Conservation (phyloP, 2,113 vertebrate genomes). For the Neoarius graeffei region DNA sequence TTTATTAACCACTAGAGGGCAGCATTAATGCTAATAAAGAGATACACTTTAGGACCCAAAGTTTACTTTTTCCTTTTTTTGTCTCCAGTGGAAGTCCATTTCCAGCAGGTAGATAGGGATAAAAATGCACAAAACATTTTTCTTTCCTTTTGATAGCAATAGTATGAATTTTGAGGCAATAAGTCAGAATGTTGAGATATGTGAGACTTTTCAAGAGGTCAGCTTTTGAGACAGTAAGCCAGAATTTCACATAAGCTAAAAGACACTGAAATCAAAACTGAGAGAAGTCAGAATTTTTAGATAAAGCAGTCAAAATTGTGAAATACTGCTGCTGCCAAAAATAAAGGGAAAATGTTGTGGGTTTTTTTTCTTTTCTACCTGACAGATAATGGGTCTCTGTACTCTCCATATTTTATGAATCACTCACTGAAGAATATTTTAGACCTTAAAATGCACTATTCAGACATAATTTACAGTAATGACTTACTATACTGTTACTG, state of each 20-base stretch:
- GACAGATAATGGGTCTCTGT: too few species aligned
- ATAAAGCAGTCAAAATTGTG: not conserved
- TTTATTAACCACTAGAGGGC: conserved; percentile 58
- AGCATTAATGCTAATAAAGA: conserved; percentile 49
- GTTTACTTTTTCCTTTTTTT: conserved; percentile 3
- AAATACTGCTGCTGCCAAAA: too few species aligned
- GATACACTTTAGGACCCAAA: conserved; percentile 4
- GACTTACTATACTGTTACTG: too few species aligned
- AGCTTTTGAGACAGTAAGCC: too few species aligned
- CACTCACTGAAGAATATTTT: too few species aligned
- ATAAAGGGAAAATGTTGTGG: too few species aligned
- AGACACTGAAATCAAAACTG: not conserved
- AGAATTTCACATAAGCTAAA: not conserved
- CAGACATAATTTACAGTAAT: too few species aligned
- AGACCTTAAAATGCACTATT: too few species aligned
- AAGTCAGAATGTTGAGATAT: not conserved
- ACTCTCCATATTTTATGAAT: too few species aligned
- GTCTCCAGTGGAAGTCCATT: not conserved
- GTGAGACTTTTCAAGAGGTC: not conserved
- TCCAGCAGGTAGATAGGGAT: not conserved
- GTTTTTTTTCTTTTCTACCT: too few species aligned
- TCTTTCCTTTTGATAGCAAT: not conserved
- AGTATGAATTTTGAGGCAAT: not conserved
- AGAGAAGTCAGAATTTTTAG: not conserved
- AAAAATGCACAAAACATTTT: not conserved